Evolutionary conservation across 2,888 invertebrate genomes (phyloP).

Genomic region (Mythimna vitellina): DNA sequence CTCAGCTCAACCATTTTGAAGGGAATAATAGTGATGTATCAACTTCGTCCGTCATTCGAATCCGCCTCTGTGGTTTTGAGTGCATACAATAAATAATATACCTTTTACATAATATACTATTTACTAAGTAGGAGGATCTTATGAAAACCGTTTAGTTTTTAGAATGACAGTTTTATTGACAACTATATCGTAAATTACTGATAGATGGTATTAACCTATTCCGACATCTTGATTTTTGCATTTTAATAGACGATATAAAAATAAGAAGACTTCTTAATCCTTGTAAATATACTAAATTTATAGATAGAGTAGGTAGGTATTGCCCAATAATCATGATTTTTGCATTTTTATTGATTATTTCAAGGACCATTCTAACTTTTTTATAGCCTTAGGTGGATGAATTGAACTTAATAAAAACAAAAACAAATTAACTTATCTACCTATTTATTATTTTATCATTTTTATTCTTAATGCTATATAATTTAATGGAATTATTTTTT

Average conservation of each 20-base stretch:
- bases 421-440: background rate
- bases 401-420: constrained; percentile 1
- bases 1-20: no score
- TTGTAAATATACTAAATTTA: background rate
- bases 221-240: background rate
- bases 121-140: background rate
- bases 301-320: no score
- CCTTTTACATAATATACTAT: background rate
- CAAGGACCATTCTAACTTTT: background rate
- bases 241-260: background rate
- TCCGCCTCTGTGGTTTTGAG: no score
- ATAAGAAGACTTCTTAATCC: background rate
- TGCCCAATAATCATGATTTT: background rate
- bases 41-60: no score
- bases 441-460: background rate
- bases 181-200: background rate
- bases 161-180: background rate
- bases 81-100: no score
- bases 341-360: background rate
- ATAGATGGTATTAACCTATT: background rate
- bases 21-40: no score
- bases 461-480: no score
- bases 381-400: background rate
- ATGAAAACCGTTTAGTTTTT: background rate
- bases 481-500: no score